phyloP scores from a whole-genome alignment of 1,140 invertebrate species.

The Drosophila tropicalis region DNA sequence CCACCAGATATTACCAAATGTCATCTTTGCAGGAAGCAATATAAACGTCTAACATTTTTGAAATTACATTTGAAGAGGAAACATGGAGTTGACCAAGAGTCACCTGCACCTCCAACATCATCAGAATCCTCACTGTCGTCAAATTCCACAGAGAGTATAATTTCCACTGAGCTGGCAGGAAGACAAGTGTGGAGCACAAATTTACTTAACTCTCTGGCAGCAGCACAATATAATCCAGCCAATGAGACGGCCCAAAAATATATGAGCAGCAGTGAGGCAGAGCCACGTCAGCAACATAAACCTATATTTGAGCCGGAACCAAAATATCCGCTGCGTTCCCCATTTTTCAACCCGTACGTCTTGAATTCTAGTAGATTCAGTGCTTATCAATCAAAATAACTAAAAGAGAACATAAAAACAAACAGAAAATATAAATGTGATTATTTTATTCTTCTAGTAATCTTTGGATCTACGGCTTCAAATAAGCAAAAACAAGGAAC shows the following conservation, averaged over 20 bases:
- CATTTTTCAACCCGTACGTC: conserved; percentile 53
- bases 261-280: conserved; percentile 23
- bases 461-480: neutral
- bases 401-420: neutral
- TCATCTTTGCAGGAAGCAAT: conserved; percentile 34
- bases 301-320: neutral
- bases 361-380: neutral
- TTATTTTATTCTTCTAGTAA: conserved; percentile 7
- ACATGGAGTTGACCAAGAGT: conserved; percentile 6
- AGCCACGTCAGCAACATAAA: conserved; percentile 9
- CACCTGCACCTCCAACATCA: too few species aligned
- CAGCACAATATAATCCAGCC: conserved; percentile 48
- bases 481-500: neutral
- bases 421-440: neutral
- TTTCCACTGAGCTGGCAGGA: neutral
- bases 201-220: conserved; percentile 47
- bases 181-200: conserved; percentile 40
- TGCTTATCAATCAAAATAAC: conserved; percentile 3
- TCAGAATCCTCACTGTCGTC: neutral
- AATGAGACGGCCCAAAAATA: conserved; percentile 26
- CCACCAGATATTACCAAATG: conserved; percentile 26
- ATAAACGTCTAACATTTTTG: conserved; percentile 28
- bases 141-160: neutral
- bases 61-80: conserved; percentile 38
- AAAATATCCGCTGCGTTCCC: conserved; percentile 45